Base-by-base conservation (phyloP, 2,797 vertebrate species). In the Amphiprion clarkii region DNA sequence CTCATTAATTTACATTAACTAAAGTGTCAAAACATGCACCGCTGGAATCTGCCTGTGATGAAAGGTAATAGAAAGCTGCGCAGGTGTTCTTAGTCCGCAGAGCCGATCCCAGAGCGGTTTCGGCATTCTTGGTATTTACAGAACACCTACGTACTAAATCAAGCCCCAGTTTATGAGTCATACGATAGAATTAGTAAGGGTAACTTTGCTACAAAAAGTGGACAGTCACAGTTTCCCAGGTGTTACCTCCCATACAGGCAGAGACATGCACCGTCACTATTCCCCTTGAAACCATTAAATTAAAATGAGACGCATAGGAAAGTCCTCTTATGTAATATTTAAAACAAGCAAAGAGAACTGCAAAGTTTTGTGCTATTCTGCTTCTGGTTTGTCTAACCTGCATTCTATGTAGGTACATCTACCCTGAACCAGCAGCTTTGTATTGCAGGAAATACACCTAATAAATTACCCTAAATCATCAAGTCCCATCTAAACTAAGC, bases 1-100 rank as follows among this genome's bases (percentile, higher is more conserved):
- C 92, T 94, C 93, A 93, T 95, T 94, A 89, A 94, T 94, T 94
- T 94, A 94, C 93, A 94, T 94, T 93, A 95, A 94, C 89, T 84
- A 92, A 93, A 94, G 92, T 95, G 94, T 95, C 93, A 95, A 95
- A 95, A 94, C 94, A 94, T 87, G 91, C 88, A 91, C 84, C 54
- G 74, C 88, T 92, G 92, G 94, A 94, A 93, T 94, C 91, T 85
- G 82, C 83, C 78, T 60, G 71, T 83, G 91, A 92, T 91, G 93
- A 95, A 93, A 94, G 91, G 85, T 80, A 68, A 82, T 51, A 79
- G 90, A 89, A 91, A 89, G 84, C 83, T 80, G 72, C 17, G 70
- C 94, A 95, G 93, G 93, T 95, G 94, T 92, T 91, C 84, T 83
- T 40, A 46, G 86, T 69, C 80, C 51, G 2, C 53, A 49, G 64